Evolutionary conservation across 2,888 invertebrate genomes (phyloP).

Genomic region (Chorisops tibialis): DNA sequence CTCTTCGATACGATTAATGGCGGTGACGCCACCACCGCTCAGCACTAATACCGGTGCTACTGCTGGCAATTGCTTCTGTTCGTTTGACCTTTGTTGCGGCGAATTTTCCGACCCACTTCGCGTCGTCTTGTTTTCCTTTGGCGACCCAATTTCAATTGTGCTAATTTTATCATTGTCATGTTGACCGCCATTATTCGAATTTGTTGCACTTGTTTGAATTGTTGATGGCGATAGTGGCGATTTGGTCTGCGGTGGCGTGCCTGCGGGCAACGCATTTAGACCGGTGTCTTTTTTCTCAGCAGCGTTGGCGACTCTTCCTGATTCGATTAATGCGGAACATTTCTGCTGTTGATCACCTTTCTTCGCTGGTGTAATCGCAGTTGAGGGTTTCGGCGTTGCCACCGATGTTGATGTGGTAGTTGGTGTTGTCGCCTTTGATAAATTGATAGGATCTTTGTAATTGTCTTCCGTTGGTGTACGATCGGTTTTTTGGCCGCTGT

Average conservation of each 20-base stretch:
- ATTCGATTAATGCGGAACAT: conserved; percentile 28
- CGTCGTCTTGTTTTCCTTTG: conserved; percentile 23
- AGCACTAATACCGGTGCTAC: background rate
- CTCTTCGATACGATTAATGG: background rate
- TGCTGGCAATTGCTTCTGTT: conserved; percentile 1
- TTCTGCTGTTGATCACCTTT: conserved; percentile 32
- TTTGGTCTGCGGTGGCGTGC: conserved; percentile 38
- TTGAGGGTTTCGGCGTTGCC: conserved; percentile 15
- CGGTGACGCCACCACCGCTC: conserved; percentile 10
- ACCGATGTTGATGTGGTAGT: conserved; percentile 6
- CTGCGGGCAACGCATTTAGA: conserved; percentile 23
- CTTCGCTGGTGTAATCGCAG: conserved; percentile 29
- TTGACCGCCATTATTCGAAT: conserved; percentile 24
- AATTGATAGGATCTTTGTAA: background rate
- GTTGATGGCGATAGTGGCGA: conserved; percentile 18
- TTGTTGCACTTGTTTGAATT: conserved; percentile 29
- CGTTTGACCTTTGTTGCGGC: conserved; percentile 25
- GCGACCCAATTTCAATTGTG: conserved; percentile 29
- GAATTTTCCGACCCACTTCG: conserved; percentile 27
- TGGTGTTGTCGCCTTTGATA: conserved; percentile 14
- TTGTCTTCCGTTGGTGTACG: background rate
- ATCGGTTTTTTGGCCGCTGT: background rate
- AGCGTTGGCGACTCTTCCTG: conserved; percentile 28
- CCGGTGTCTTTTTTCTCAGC: conserved; percentile 17
- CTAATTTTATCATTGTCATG: conserved; percentile 29